phyloP scores from a whole-genome alignment of 2,797 vertebrate species.

The Periophthalmus magnuspinnatus region DNA sequence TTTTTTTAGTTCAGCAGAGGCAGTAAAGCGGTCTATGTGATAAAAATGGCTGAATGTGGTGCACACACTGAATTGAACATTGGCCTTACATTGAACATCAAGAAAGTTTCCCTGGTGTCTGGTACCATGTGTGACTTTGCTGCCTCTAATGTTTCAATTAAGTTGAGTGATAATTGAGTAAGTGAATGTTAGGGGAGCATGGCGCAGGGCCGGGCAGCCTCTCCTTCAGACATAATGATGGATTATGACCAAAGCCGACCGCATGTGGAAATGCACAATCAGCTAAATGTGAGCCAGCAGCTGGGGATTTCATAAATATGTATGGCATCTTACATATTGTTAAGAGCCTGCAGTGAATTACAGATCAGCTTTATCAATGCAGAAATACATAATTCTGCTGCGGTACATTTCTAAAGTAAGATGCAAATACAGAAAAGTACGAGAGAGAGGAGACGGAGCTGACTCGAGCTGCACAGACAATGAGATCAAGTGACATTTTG shows the following conservation, averaged over 20 bases:
- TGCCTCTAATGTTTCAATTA: slow-evolving; percentile 51
- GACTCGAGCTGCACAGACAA: slow-evolving; percentile 47
- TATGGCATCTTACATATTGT: slow-evolving; percentile 70
- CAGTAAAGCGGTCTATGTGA: neutral
- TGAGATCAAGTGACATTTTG: slow-evolving; percentile 61
- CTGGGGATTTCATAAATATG: slow-evolving; percentile 76
- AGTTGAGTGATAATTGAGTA: slow-evolving; percentile 49
- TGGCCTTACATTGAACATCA: slow-evolving; percentile 6
- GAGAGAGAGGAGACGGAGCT: slow-evolving; percentile 41
- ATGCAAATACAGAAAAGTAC: slow-evolving; percentile 60
- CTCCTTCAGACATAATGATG: slow-evolving; percentile 72
- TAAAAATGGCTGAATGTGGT: neutral
- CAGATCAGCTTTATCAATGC: slow-evolving; percentile 69
- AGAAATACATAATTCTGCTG: slow-evolving; percentile 61
- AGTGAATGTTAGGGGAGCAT: slow-evolving; percentile 5
- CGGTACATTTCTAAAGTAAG: slow-evolving; percentile 59
- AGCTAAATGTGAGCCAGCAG: slow-evolving; percentile 70
- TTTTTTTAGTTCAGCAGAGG: neutral
- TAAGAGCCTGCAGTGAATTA: slow-evolving; percentile 66
- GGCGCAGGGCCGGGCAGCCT: slow-evolving; percentile 17
- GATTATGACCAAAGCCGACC: slow-evolving; percentile 70
- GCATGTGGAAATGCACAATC: slow-evolving; percentile 67
- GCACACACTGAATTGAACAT: neutral
- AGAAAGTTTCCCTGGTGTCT: slow-evolving; percentile 24
- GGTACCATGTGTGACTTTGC: slow-evolving; percentile 20